Evolutionary conservation across 2,113 vertebrate species (phyloP), one percentile per base, ranked within the genome.

Genomic region (Menidia beryllina): DNA sequence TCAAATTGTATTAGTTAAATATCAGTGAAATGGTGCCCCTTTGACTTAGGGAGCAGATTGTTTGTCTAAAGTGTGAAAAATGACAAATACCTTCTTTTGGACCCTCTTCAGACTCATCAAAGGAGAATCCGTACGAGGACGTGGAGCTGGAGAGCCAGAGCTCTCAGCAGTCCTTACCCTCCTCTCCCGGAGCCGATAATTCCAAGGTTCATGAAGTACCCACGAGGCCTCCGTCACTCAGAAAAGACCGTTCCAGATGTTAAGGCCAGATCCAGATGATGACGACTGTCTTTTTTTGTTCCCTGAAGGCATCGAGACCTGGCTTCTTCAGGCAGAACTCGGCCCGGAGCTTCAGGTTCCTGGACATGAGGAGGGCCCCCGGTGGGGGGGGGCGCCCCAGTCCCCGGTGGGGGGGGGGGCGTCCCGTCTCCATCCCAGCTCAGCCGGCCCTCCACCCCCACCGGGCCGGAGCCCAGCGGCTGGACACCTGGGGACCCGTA

Each of bases 111-210:
- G 96, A 98, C 2, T 94, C 93, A 7, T 83, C 88, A 5, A 96
- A 96, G 81, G 96, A 98, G 78, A 97, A 96, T 67, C 96, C 95
- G 2, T 98, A 98, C 3, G 96, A 98, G 77, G 96, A 97, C 75
- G 93, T 97, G 0, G 96, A 97, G 79, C 78, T 94, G 55, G 95
- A 96, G 19, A 95, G 95, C 75, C 94, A 93, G 69, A 95, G 95
- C 79, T 87, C 96, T 51, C 90, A 96, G 94, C 88, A 94, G 94
- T 90, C 94, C 87, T 75, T 91, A 87, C 93, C 88, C 91, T 94
- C 95, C 24, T 93, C 94, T n/a, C 93, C 95, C 58, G 91, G 95
- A 3, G 92, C 94, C 0, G 95, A 95, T 51, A 93, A 91, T 0
- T 80, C 91, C 43, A 92, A 93, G 87, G 87, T 90, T 43, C 34